Base-by-base conservation (phyloP, 1,140 invertebrate species). In the Oryctes rhinoceros region DNA sequence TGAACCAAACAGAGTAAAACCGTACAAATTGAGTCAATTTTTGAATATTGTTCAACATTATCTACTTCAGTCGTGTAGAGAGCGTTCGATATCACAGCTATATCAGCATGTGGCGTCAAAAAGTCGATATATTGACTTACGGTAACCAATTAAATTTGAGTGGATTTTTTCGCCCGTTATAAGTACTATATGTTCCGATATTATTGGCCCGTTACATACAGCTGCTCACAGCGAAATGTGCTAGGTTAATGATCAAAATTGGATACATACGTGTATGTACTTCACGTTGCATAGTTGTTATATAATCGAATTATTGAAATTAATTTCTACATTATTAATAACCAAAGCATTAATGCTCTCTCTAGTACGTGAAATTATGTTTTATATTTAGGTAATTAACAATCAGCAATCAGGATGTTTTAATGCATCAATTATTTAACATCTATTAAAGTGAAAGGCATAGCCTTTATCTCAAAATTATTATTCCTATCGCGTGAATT, bases 261-360 rank as follows among this genome's bases (percentile, higher is more conserved):
- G 53, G n/a, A 0, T 15, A 59, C 15, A 18, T 59, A 59, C 6
- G 5, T 44, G 39, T 44, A 30, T 30, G 13, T 15, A 59, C 53
- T 4, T 18, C n/a, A 59, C n/a, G 18, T 18, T 59, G 18, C 53
- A 59, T 59, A 18, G n/a, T 59, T 4, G 15, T 59, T 7, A 59
- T 5, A 59, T 15, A n/a, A 15, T n/a, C 13, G 18, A n/a, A 59
- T 59, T 59, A 18, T 59, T 18, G 13, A 59, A 18, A 59, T 59
- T 59, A n/a, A 59, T 59, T 59, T 59, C 13, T 59, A 59, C 53
- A 18, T 59, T 59, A 59, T 59, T 59, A 59, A 59, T 59, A 59
- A 59, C n/a, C 6, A 59, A n/a, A n/a, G 15, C 53, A 59, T 3
- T 59, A 59, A 15, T 15, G 18, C 15, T 4, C 13, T 59, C 15